Evolutionary conservation across 2,888 invertebrate genomes (phyloP).

Genomic region (Cephus runcator): DNA sequence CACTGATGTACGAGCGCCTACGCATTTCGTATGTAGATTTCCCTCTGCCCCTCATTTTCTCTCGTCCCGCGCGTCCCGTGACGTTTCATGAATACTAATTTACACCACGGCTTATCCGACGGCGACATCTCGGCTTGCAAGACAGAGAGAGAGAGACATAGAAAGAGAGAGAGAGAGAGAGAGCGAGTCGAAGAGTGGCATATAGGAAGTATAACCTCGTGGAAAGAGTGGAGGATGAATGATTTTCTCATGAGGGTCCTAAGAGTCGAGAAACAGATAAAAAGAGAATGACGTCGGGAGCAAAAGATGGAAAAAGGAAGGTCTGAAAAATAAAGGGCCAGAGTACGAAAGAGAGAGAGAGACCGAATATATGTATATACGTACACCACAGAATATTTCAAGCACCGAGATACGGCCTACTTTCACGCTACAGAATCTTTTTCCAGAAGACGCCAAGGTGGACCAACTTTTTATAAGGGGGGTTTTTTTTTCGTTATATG

Average conservation of each 20-base stretch:
- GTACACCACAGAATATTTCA: background rate
- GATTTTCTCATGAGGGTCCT: background rate
- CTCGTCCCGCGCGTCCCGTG: constrained; percentile 24
- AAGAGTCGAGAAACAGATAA: background rate
- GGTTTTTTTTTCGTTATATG: too few relatives aligned
- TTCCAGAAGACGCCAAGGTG: background rate
- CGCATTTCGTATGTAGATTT: constrained; percentile 9
- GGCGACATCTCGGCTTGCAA: constrained; percentile 19
- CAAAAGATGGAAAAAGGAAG: background rate
- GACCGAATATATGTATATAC: background rate
- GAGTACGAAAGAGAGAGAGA: background rate
- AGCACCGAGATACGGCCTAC: background rate
- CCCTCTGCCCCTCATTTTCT: background rate
- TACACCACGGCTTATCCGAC: constrained; percentile 14
- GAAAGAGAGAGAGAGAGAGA: background rate
- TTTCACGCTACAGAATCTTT: background rate
- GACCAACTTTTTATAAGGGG: background rate
- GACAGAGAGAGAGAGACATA: background rate
- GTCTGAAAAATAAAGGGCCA: background rate
- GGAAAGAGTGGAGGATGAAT: background rate
- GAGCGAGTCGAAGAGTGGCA: background rate
- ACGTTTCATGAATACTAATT: constrained; percentile 38
- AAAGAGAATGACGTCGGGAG: background rate
- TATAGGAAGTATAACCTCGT: background rate
- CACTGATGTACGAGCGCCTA: background rate